phyloP scores from a whole-genome alignment of 2,888 invertebrate species.

The Oligia latruncula region DNA sequence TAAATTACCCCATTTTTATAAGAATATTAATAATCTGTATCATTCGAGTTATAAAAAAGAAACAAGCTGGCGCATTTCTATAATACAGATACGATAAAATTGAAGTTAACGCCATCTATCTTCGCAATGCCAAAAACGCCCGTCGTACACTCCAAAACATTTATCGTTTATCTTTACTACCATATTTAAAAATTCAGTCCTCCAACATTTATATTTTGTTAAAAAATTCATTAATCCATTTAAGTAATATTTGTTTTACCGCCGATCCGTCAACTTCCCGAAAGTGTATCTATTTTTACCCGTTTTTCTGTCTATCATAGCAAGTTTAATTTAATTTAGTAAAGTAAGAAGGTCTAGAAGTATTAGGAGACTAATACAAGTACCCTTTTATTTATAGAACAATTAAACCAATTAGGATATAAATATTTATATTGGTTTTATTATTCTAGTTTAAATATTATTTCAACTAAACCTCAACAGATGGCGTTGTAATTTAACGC shows the following conservation, averaged over 20 bases:
- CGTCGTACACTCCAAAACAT: slow-evolving; percentile 20
- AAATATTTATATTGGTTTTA: slow-evolving; percentile 37
- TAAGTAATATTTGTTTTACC: slow-evolving; percentile 50
- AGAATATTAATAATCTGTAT: no score
- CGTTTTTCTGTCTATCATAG: slow-evolving; percentile 42
- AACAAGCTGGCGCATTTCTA: background rate
- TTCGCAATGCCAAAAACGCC: slow-evolving; percentile 22
- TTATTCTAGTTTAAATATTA: slow-evolving; percentile 39
- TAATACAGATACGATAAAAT: background rate
- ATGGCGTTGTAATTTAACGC: slow-evolving; percentile 42
- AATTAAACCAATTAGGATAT: slow-evolving; percentile 36
- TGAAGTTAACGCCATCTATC: slow-evolving; percentile 12
- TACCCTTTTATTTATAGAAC: slow-evolving; percentile 28
- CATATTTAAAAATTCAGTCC: slow-evolving; percentile 64
- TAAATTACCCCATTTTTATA: background rate
- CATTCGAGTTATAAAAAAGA: background rate
- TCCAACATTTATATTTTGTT: slow-evolving; percentile 51
- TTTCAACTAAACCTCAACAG: slow-evolving; percentile 43
- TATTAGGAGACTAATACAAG: slow-evolving; percentile 33
- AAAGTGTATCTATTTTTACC: slow-evolving; percentile 39
- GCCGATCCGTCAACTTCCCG: slow-evolving; percentile 71
- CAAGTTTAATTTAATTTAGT: slow-evolving; percentile 32
- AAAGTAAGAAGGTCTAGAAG: slow-evolving; percentile 38
- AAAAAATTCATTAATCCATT: slow-evolving; percentile 44
- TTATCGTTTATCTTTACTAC: slow-evolving; percentile 50